Evolutionary conservation across 2,797 vertebrate genomes (phyloP), one percentile per base, ranked within the genome.

Genomic region (Coreius guichenoti): DNA sequence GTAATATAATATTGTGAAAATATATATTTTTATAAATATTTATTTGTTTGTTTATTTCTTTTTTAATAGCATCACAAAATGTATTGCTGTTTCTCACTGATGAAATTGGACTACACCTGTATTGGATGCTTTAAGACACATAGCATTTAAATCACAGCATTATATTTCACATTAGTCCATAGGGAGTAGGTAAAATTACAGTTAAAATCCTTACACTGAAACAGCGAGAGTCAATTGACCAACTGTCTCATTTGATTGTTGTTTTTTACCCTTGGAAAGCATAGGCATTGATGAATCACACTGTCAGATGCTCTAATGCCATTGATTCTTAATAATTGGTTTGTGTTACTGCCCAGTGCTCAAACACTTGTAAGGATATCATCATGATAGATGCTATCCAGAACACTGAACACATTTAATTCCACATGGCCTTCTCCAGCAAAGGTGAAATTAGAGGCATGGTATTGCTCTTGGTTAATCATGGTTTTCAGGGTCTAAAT

Each of bases 311-410:
- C 5, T 67, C 61, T 23, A 80, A 80, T 67, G 17, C 7, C 78
- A 80, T 80, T 49, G 61, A 80, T 80, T 80, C 2, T 14, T 68
- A 51, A n/a, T 67, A 31, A 80, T 5, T 80, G 14, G 29, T 68
- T 65, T 80, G 39, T 14, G 26, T 49, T 8, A 45, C 23, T 33
- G 29, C 47, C 49, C 11, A 54, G 19, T 23, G 3, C 23, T 54
- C 31, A 14, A 75, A 54, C 73, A 75, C 5, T 13, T 75, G 47
- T 51, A 33, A 33, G 5, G 2, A 12, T 39, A 33, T 26, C 13
- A 61, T 76, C 31, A 8, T 76, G 36, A 26, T 3, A 58, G 23
- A 43, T 65, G 63, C 3, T 31, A 17, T 31, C 29, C 29, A 65
- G 26, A 31, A 31, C 17, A 68, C 31, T 0, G 8, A 68, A 36